Conservation (phyloP, 92 coral and sea anemone species). For the Phenganax marumi region DNA sequence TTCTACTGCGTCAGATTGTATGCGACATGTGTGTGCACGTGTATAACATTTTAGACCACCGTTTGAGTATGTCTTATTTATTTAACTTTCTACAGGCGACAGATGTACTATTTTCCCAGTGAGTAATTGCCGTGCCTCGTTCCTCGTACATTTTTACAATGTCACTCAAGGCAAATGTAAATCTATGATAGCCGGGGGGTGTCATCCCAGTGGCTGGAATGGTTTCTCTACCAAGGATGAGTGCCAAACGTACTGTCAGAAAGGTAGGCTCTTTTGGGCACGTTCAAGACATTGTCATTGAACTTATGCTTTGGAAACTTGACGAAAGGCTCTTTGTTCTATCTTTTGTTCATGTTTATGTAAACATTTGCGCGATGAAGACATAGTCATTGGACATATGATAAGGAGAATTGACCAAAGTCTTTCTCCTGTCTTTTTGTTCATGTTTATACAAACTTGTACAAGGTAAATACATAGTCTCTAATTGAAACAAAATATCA, state of each 20-base stretch:
- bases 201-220: slow-evolving; percentile 96
- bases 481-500: no score
- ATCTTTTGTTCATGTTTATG: no score
- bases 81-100: slow-evolving; percentile 50
- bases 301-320: background rate
- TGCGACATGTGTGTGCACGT: no score
- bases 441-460: no score
- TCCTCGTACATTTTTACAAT: slow-evolving; percentile 67
- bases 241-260: slow-evolving; percentile 63
- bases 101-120: slow-evolving; percentile 71
- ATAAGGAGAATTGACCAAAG: no score
- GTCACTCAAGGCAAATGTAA: slow-evolving; percentile 53
- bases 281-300: background rate
- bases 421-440: no score
- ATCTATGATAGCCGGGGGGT: slow-evolving; percentile 76
- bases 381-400: no score
- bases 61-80: background rate
- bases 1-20: no score
- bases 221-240: slow-evolving; percentile 66
- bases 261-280: slow-evolving; percentile 44
- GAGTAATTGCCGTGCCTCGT: slow-evolving; percentile 77
- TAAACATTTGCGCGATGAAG: no score
- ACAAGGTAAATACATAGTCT: no score
- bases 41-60: no score
- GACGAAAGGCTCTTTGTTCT: background rate